Evolutionary conservation across 2,113 vertebrate genomes (phyloP).

Genomic region (Columba livia): DNA sequence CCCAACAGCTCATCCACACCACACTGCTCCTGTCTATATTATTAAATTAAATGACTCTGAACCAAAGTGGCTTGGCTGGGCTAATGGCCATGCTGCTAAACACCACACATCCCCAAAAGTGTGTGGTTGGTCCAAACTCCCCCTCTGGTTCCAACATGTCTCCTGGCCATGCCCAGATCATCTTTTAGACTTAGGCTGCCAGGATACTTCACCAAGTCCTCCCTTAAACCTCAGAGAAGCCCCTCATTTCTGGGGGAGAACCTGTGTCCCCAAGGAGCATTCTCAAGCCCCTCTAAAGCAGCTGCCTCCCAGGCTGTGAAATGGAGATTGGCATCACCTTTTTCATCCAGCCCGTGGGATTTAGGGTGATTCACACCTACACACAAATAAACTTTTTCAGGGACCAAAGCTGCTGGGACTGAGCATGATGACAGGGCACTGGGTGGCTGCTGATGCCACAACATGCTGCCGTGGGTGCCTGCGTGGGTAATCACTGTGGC

Average conservation of each 20-base stretch:
- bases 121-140: neutral
- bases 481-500: neutral
- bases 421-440: neutral
- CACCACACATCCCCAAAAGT: neutral
- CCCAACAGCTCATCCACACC: neutral
- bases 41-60: neutral
- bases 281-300: accelerated
- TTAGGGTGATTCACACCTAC: neutral
- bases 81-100: neutral
- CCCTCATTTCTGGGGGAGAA: neutral
- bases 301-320: neutral
- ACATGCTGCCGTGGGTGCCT: neutral
- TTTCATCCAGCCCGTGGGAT: neutral
- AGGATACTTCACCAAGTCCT: neutral
- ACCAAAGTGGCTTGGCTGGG: neutral
- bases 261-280: neutral
- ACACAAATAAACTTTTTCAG: neutral
- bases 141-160: neutral
- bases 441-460: neutral
- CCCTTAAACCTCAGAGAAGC: neutral
- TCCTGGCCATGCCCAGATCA: neutral
- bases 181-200: neutral
- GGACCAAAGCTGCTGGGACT: neutral
- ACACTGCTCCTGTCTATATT: neutral
- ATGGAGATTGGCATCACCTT: accelerated